Base-by-base conservation (phyloP, 2,113 vertebrate species). In the Zapus hudsonius region DNA sequence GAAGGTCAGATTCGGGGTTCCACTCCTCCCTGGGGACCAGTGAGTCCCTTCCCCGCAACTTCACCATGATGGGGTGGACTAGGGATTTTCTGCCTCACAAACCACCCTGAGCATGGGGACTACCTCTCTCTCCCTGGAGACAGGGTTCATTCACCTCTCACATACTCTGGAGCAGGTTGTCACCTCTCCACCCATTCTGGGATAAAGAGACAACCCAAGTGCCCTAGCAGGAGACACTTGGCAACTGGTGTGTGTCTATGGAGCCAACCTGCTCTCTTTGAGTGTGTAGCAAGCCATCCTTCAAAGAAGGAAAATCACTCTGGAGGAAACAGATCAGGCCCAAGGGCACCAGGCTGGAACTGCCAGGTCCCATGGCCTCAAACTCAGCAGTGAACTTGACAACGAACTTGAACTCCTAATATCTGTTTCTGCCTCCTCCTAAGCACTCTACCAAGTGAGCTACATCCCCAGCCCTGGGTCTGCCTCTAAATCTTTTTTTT, bases 1-100 rank as follows among this genome's bases (percentile, higher is more conserved):
- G 36, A 99, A 99, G 99, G 99, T 99, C 97, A 88, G 96, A 42
- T 40, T 22, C 8, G 57, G 36, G 9, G 12, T 33, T 10, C 57
- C 67, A 9, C 7, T 55, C 73, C 55, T 44, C 59, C 29, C 64
- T 17, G 19, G 4, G 52, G 22, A 7, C 31, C 19, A 7, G 20
- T 19, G 4, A 31, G 22, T 23, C 15, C 33, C 42, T 20, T 13
- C 2, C 1, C 15, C 17, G 31, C 12, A 27, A 22, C 52, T 61
- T 78, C 36, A 25, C 10, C 27, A 27, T 23, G 8, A 78, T 5
- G 47, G 76, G 61, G 7, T 2, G 38, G 36, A 9, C 22, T 1
- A 13, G 29, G 70, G 12, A 19, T 3, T 74, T 70, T 36, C 12
- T 74, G 66, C 89, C 61, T 89, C 61, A 36, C 36, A 33, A 20